Evolutionary conservation across 2,113 vertebrate genomes (phyloP).

Genomic region (Gavia stellata): DNA sequence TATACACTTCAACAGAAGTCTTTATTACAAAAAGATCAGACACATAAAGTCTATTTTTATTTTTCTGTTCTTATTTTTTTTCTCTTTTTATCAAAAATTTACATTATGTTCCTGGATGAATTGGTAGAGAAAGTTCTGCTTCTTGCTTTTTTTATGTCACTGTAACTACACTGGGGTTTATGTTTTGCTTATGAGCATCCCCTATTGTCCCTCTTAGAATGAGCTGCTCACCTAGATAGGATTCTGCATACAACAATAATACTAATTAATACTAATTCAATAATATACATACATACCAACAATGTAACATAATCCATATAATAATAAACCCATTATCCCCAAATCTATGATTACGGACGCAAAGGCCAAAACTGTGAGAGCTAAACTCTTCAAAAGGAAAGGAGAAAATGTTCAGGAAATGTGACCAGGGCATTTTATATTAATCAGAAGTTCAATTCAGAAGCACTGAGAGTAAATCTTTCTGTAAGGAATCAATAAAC

Average conservation of each 20-base stretch:
- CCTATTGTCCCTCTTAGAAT: not conserved
- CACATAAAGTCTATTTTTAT: not conserved
- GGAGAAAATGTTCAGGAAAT: not conserved
- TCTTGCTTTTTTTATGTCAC: not conserved
- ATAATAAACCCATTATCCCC: not conserved
- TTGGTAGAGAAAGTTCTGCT: not conserved
- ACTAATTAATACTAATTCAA: not conserved
- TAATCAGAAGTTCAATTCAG: conserved; percentile 7
- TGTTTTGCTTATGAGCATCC: conserved; percentile 14
- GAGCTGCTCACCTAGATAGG: not conserved
- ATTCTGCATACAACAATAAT: not conserved
- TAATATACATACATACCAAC: not conserved
- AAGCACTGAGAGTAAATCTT: conserved; percentile 3
- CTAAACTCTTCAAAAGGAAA: not conserved
- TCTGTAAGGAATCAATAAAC: not conserved
- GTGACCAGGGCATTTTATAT: not conserved
- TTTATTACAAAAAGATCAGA: not conserved
- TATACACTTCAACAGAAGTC: not conserved
- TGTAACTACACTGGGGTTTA: not conserved
- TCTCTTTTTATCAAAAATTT: not conserved
- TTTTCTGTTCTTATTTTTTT: not conserved
- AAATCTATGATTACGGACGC: not conserved
- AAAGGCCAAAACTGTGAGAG: not conserved
- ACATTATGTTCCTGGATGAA: not conserved
- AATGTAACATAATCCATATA: not conserved